phyloP scores from a whole-genome alignment of 2,888 invertebrate genomes.

The Oscheius sp. region DNA sequence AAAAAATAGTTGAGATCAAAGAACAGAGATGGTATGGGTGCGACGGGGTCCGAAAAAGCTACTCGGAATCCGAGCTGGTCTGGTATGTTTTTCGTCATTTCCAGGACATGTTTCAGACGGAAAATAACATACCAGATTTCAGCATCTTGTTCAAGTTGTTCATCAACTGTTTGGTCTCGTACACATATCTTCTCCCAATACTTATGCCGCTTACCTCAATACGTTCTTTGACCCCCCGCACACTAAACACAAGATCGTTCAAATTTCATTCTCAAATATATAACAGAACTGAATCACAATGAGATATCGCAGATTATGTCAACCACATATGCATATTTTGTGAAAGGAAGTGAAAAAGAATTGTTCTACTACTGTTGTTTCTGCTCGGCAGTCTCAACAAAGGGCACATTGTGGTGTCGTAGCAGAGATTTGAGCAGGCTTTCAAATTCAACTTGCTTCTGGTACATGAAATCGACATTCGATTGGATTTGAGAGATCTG shows the following conservation, averaged over 20 bases:
- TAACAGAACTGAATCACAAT: too few relatives aligned
- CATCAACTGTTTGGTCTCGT: constrained; percentile 92
- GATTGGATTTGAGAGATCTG: constrained; percentile 46
- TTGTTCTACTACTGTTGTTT: background rate
- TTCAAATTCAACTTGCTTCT: constrained; percentile 52
- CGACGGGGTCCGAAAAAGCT: background rate
- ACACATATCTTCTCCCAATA: constrained; percentile 75
- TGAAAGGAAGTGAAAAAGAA: background rate
- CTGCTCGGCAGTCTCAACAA: too few relatives aligned
- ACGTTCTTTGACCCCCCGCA: too few relatives aligned
- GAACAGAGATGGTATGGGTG: too few relatives aligned
- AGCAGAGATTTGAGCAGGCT: constrained; percentile 31
- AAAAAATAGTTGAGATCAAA: too few relatives aligned
- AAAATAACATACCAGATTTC: constrained; percentile 41
- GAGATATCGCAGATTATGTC: too few relatives aligned
- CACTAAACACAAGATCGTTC: too few relatives aligned
- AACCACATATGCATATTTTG: background rate
- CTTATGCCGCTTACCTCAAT: too few relatives aligned
- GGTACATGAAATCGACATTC: constrained; percentile 55
- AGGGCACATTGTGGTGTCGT: constrained; percentile 6
- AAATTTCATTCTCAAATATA: too few relatives aligned
- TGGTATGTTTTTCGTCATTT: constrained; percentile 77
- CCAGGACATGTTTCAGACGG: constrained; percentile 84
- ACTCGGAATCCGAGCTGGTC: constrained; percentile 34
- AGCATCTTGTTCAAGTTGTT: constrained; percentile 87